Evolutionary conservation across 2,888 invertebrate species (phyloP), one percentile per base, ranked within the genome.

Genomic region (Dryadula phaetusa): DNA sequence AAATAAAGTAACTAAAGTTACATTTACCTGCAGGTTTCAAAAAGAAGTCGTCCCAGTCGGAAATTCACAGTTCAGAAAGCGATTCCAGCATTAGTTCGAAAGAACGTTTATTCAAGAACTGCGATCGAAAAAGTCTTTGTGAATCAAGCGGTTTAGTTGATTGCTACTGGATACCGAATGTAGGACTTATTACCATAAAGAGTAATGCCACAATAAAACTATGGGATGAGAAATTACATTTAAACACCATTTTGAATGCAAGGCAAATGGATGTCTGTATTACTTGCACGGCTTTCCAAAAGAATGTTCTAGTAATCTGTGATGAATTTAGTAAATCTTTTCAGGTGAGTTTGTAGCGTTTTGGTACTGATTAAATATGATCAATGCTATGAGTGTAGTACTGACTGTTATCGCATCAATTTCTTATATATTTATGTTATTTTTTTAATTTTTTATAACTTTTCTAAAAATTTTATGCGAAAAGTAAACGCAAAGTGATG

Each of bases 131-230:
- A 0, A 75, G 75, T 0, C 74, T 87, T 0, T 83, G 80, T 64
- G 85, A 82, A 56, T 77, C 79, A 6, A 75, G 75, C 62, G 77
- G 81, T 0, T 73, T 91, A 0, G 82, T 92, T 0, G 84, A 86
- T 20, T 88, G 90, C 64, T 92, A 86, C 76, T 88, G 85, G 82
- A 61, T 89, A 0, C 72, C 72, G 8, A 82, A 82, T 14, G 63
- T 81, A 0, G 88, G 90, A 0, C 77, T 93, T 1, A 75, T 93
- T 3, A 90, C 90, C 0, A 83, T 93, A 0, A 90, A 91, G 62
- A 80, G 78, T 12, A 91, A 90, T 61, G 88, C 87, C 0, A 84
- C 84, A 0, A 83, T 92, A 2, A 92, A 92, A 65, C 77, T 92
- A 4, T 93, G 93, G 93, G 80, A 83, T 52, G 75, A 75, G 7